Base-by-base conservation (phyloP, 2,113 vertebrate species). In the Loxodonta africana region DNA sequence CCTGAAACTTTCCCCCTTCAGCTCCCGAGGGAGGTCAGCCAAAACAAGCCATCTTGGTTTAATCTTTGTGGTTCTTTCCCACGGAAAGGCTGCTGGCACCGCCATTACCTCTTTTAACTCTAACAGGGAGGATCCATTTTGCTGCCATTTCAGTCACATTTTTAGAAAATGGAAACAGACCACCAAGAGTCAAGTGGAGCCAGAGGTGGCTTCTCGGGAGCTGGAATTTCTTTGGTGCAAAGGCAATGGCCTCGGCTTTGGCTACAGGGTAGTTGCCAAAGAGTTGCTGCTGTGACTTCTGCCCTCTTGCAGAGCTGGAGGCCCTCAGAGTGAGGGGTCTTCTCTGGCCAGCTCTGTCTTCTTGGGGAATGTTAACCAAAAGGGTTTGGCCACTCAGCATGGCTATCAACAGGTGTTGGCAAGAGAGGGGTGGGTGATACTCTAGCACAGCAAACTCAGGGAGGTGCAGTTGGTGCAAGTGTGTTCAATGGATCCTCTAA, bases 331-430 rank as follows among this genome's bases (percentile, higher is more conserved):
- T 57, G 41, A 60, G 67, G 67, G 3, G 30, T 17, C 28, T 33
- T 67, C 37, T 48, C 83, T 67, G 26, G 28, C 62, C 44, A 44
- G 33, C 2, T 51, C 7, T 26, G 5, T 46, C 74, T 69, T 65
- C 60, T 77, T 20, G 30, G 69, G 71, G 77, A 83, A 86, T 53
- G 30, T 28, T 18, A 78, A 14, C 67, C 26, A 69, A 11, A 76
- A 6, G 48, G n/a, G 14, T 67, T 46, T 4, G 2, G 46, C 21
- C 51, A 4, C 26, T 21, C 21, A 0, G 2, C 0, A 0, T 2
- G 17, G 20, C 63, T 73, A 9, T 26, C 1, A 2, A 4, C 3
- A 0, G 73, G 62, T 11, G 1, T 60, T 14, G 20, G 69, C 18
- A 48, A 76, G 51, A 89, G 20, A 37, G 8, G 3, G 26, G n/a